Conservation (phyloP, 1,140 invertebrate species). For the Lycorma delicatula region DNA sequence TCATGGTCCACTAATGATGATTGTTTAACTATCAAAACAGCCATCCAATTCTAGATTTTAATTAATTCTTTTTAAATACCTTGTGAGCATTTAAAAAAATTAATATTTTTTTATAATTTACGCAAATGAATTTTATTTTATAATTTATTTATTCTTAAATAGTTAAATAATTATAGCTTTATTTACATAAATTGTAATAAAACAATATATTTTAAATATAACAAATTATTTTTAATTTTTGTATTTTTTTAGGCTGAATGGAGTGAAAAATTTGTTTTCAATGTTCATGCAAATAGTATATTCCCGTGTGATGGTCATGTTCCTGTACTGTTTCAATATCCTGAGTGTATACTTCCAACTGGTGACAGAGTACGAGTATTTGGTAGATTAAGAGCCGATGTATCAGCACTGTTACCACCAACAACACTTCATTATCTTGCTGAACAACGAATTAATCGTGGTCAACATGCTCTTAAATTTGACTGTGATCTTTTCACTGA, state of each 20-base stretch:
- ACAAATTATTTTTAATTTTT: not conserved
- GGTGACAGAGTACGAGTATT: conserved; percentile 67
- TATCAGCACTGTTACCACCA: conserved; percentile 49
- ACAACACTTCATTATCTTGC: conserved; percentile 54
- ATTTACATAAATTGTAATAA: too few species aligned
- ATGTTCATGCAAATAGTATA: conserved; percentile 67
- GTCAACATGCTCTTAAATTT: conserved; percentile 63
- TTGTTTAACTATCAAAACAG: too few species aligned
- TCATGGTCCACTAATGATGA: too few species aligned
- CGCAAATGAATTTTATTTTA: not conserved
- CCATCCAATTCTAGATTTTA: too few species aligned
- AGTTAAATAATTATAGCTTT: not conserved
- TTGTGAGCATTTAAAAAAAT: not conserved
- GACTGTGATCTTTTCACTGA: conserved; percentile 74
- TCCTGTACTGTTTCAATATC: conserved; percentile 70
- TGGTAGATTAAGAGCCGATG: conserved; percentile 54
- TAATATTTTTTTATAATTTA: not conserved
- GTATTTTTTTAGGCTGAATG: conserved; percentile 54
- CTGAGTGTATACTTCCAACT: conserved; percentile 60
- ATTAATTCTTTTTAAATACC: not conserved
- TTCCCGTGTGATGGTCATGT: conserved; percentile 67
- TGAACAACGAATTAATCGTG: conserved; percentile 51
- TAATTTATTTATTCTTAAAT: not conserved
- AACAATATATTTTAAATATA: too few species aligned
- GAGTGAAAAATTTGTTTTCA: conserved; percentile 73